Base-by-base conservation (phyloP, 2,797 vertebrate species). In the Lates japonicus region DNA sequence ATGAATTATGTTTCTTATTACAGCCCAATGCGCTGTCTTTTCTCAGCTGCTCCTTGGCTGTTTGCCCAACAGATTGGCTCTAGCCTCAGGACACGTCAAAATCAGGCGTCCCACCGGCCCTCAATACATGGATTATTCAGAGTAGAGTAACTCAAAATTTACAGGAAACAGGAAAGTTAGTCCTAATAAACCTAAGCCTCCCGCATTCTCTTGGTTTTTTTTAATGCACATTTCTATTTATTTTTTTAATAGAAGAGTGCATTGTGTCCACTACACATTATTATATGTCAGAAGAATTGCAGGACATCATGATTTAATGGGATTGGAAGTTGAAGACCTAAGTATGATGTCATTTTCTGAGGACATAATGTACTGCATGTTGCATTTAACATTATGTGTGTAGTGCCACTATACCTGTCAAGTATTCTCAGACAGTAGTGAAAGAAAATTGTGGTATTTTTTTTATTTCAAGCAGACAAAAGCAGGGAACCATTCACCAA, bases 21-120 rank as follows among this genome's bases (percentile, higher is more conserved):
- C 33, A 73, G 39, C 57, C 33, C 2, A 3, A 51, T 35, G 13
- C 25, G 66, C 33, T 33, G 49, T 63, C 31, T 64, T 79, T 52
- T 78, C 49, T 70, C 66, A 16, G 44, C 39, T 57, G 54, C 73
- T 85, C 14, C 22, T 66, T 87, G 80, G 76, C 60, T 66, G 48
- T 62, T 76, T 63, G 68, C 68, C 80, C 62, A 80, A 70, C 76
- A 84, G 70, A 89, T 78, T 83, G 85, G 60, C 80, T 82, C 13
- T n/a, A n/a, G 71, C 86, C 67, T 83, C 60, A 64, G 82, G 92
- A 78, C 51, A 54, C 11, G 0, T 71, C 67, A 86, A 77, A 81
- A 83, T 68, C 78, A 81, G 61, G 22, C 49, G 9, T 74, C 76
- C 58, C 69, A 22, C 46, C 63, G 55, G 48, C 67, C 59, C 48